Base-by-base conservation (phyloP, 2,888 invertebrate genomes). In the Orthosia gothica region DNA sequence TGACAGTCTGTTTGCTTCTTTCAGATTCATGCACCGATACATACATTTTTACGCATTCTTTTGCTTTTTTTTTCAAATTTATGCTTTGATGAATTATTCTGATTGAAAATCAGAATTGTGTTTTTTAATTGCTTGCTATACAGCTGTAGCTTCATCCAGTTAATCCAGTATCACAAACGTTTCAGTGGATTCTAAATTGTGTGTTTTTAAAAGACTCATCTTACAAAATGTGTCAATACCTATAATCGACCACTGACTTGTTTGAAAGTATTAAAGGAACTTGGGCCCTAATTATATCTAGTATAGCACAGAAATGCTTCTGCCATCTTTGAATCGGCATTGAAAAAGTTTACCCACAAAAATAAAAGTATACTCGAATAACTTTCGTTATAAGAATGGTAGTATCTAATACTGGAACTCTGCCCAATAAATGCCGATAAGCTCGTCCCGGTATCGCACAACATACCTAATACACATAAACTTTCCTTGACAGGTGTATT, bases 381-480 rank as follows among this genome's bases (percentile, higher is more conserved):
- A 20, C n/a, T 13, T 49, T 15, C 5, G 49, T 12, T 55, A 12
- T 11, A 57, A 59, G 49, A 57, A 66, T 62, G 23, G 26, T 68
- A 26, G n/a, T 47, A 20, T 59, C 52, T 54, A n/a, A 62, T 58
- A 65, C 65, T 81, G 84, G 81, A 64, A 57, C 81, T 32, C 12
- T 70, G 81, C 81, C 67, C 84, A 81, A 81, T 76, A 47, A 68
- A 40, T 45, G 47, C n/a, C 59, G 64, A 58, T 84, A 81, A 68
- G 57, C 64, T 65, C 13, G 18, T 23, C 18, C 32, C 16, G 7
- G 59, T 52, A 54, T 52, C 70, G 65, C 20, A 75, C 26, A 76
- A 68, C 50, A 67, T 47, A 65, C 64, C 26, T 26, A 58, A 66
- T 50, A 68, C 23, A 45, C 49, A 57, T 50, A 80, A 40, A 16